Evolutionary conservation across 2,888 invertebrate species (phyloP), one percentile per base, ranked within the genome.

Genomic region (Macrophya alboannulata): DNA sequence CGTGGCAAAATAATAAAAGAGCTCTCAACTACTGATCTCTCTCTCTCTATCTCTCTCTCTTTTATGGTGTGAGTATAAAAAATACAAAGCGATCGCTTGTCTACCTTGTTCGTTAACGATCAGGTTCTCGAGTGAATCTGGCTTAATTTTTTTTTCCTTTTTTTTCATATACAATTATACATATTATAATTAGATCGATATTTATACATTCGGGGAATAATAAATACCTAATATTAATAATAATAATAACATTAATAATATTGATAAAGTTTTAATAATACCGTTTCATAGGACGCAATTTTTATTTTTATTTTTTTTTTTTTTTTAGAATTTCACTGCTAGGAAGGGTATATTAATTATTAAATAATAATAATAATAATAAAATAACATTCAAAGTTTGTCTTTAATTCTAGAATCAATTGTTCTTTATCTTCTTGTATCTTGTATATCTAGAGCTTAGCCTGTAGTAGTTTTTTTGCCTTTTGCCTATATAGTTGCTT

Each of bases 1-100:
- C 68, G 81, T 81, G 81, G 40, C 81, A 21, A 86, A 86, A 84
- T 84, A 55, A 68, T 37, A 68, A 68, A 89, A 90, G 91, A 93
- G 91, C 91, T 93, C 91, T 91, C 91, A 91, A 90, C 92, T 91
- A 90, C 91, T 91, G 91, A 92, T 93, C 91, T 93, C 92, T 92
- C 89, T 77, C 37, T 68, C 17, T 68, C 68, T 68, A 1, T 93
- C 92, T 92, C 89, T 77, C 8, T 68, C 37, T 68, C 6, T 68
- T 37, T 68, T 68, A 91, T 92, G 91, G 91, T 92, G 92, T 91
- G 91, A 93, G 92, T 92, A 92, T 91, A 91, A 87, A 83, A 68
- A 48, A 48, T 79, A 86, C 55, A 90, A 90, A 65, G 59, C 81
- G 40, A 62, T 4, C 55, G 81, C 81, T 81, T 81, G 62, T 81